A percentile compares a stretch with the other conserved stretches of the same genome.
phyloP scores from a whole-genome alignment of 2,113 vertebrate genomes.

The Platysternon megacephalum region DNA sequence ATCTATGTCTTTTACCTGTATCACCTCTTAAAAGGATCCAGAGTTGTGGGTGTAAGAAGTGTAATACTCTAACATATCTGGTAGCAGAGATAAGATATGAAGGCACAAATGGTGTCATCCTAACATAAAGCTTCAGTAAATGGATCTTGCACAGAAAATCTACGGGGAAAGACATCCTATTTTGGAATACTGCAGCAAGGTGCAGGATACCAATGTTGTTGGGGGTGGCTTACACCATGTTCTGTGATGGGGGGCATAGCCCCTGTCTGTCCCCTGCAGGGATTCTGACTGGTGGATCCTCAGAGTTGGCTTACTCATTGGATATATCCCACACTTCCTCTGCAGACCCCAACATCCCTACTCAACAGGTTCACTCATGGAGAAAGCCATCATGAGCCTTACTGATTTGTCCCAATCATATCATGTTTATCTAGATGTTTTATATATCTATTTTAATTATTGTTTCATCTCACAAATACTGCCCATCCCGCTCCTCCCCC shows the following conservation, averaged over 20 bases:
- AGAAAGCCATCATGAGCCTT: neutral
- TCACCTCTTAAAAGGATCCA: neutral
- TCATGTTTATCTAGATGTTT: neutral
- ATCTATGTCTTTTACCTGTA: neutral
- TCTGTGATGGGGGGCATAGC: neutral
- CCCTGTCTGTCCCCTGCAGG: neutral
- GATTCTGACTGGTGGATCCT: neutral
- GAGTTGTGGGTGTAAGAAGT: neutral
- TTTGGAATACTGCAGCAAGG: neutral
- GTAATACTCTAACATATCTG: neutral
- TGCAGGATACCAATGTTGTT: neutral
- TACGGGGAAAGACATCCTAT: neutral
- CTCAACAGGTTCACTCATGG: neutral
- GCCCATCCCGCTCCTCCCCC: neutral
- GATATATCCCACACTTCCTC: neutral
- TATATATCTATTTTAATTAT: neutral
- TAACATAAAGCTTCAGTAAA: neutral
- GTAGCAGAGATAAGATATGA: neutral
- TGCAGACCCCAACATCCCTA: neutral
- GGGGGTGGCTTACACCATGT: neutral
- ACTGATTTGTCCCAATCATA: neutral
- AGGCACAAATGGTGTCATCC: neutral
- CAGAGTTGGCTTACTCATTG: neutral
- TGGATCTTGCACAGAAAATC: neutral
- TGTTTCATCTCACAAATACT: neutral